phyloP scores from a whole-genome alignment of 1,140 invertebrate species.

The Apis laboriosa region DNA sequence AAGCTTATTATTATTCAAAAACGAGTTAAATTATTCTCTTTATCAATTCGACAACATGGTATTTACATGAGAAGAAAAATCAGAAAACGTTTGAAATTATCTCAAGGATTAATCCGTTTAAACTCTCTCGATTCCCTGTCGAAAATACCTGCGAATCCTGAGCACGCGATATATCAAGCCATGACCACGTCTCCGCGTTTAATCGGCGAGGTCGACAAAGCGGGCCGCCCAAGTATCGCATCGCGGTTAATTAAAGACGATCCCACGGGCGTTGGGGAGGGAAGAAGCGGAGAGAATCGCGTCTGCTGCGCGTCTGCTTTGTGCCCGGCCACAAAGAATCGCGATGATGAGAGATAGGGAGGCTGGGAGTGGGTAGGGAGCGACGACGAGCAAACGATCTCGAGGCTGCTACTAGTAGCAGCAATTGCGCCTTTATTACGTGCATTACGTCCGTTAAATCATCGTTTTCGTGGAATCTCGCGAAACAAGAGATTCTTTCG shows the following conservation, averaged over 20 bases:
- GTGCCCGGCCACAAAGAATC: conserved; percentile 4
- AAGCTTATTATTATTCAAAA: too few species aligned
- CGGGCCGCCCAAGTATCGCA: neutral
- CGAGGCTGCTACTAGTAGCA: conserved; percentile 17
- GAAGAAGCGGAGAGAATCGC: conserved; percentile 2
- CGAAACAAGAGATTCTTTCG: too few species aligned
- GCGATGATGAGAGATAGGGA: conserved; percentile 54
- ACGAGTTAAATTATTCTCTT: too few species aligned
- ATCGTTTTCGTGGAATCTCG: neutral
- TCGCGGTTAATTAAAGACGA: conserved; percentile 32
- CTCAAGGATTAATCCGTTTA: too few species aligned
- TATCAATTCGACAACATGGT: too few species aligned
- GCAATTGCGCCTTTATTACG: conserved; percentile 55
- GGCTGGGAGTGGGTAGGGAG: neutral
- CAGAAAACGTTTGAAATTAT: too few species aligned
- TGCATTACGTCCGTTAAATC: conserved; percentile 38
- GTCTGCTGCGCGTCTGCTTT: conserved; percentile 58
- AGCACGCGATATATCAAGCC: neutral
- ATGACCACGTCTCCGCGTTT: conserved; percentile 7
- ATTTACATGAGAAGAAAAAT: too few species aligned
- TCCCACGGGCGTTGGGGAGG: neutral
- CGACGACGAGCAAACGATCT: conserved; percentile 34
- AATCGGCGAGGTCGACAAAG: conserved; percentile 26
- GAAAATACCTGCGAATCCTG: too few species aligned
- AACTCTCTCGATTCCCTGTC: too few species aligned